Evolutionary conservation across 53 echinoderm and acorn worm genomes (phyloP).

Genomic region (Holothuria leucospilota): DNA sequence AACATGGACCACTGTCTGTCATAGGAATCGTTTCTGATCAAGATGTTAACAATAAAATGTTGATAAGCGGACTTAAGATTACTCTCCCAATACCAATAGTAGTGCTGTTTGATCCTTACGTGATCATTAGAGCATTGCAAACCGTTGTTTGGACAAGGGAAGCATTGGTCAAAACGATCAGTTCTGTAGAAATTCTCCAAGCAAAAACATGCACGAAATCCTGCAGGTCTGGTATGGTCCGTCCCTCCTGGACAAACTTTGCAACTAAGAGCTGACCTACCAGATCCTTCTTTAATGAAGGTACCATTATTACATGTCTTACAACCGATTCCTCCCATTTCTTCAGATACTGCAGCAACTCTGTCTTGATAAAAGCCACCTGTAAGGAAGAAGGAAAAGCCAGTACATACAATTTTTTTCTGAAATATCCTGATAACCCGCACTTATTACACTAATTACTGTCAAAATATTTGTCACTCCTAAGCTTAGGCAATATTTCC

Average conservation of each 20-base stretch:
- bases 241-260: neutral
- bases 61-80: neutral
- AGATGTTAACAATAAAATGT: neutral
- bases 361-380: neutral
- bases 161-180: neutral
- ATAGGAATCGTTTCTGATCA: neutral
- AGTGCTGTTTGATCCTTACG: neutral
- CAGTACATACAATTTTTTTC: no score
- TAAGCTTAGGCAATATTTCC: no score
- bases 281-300: neutral
- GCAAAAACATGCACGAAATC: constrained; percentile 3
- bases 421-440: no score
- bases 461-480: no score
- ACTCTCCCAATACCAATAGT: neutral
- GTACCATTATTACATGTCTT: neutral
- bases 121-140: neutral
- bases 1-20: neutral
- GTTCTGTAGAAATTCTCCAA: neutral
- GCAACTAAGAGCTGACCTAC: neutral
- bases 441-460: no score
- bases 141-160: neutral
- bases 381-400: neutral
- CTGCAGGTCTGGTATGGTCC: neutral
- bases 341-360: neutral
- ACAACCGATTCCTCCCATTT: neutral